phyloP scores from a whole-genome alignment of 2,797 vertebrate genomes.

The Diceros bicornis region DNA sequence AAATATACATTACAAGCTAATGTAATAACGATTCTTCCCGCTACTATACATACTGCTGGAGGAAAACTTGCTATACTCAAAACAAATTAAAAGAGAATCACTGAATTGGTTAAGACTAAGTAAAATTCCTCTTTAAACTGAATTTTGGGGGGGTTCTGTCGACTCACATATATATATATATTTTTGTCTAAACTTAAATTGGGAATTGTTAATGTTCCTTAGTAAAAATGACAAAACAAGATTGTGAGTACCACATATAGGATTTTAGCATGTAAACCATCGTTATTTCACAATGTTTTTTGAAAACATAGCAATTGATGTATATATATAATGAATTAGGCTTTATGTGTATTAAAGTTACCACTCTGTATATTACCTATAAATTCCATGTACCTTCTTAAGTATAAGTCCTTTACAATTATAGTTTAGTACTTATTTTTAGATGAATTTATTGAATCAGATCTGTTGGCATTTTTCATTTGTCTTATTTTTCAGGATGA shows the following conservation, averaged over 20 bases:
- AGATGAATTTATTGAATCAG: not conserved
- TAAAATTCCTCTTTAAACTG: not conserved
- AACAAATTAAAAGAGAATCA: not conserved
- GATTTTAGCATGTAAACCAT: not conserved
- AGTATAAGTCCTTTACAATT: not conserved
- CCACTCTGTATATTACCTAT: not conserved
- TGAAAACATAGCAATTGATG: not conserved
- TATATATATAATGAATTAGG: not conserved
- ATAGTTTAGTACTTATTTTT: conserved; percentile 28
- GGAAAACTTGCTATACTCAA: not conserved
- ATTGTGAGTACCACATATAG: not conserved
- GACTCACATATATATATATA: not conserved
- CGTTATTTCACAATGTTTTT: not conserved
- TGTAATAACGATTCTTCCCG: not conserved
- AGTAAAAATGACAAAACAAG: not conserved
- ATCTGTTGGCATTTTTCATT: not conserved
- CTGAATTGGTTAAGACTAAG: not conserved
- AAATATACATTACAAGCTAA: not conserved
- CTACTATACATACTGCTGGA: not conserved
- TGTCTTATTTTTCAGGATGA: not conserved
- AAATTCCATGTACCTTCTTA: not conserved
- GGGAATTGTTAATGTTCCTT: not conserved
- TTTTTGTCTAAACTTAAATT: not conserved
- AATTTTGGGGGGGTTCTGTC: not conserved
- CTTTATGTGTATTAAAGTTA: not conserved